Base-by-base conservation (phyloP, 2,113 vertebrate genomes). In the Coryphaenoides rupestris region DNA sequence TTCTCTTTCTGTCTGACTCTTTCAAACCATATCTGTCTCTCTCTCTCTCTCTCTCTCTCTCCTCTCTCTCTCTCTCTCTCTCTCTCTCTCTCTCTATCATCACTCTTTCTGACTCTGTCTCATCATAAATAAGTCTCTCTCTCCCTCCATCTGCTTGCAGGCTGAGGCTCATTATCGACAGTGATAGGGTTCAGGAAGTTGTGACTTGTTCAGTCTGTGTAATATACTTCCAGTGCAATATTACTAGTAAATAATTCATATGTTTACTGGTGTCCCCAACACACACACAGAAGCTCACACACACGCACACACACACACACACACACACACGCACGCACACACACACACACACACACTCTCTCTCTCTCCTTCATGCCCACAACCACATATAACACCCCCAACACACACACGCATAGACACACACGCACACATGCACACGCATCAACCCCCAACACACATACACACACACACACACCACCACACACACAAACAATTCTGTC, bases 191-290 rank as follows among this genome's bases (percentile, higher is more conserved):
- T 76, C 75, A 75, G 66, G 58, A 78, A 21, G 63, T 75, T 80
- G 78, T 77, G 77, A 85, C 80, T 83, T 69, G 57, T 78, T 66
- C 60, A 52, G 68, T 80, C 77, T 76, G 66, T 73, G 69, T 82
- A 78, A 80, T 85, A 67, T 64, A 61, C 64, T 74, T 72, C 73
- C 78, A 73, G 78, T 77, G 74, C 79, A 71, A 75, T 84, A 83
- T 80, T 78, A 77, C 79, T 70, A 2, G 69, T 87, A 77, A 83
- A 85, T 87, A 80, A 85, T 87, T 80, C 83, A 87, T 78, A 53
- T 63, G 47, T 52, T 63, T 47, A 47, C 33, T 17, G 13, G 14
- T 14, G 21, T 62, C 50, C 66, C 54, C 65, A 56, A 21, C 54
- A 2, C 54, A 13, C n/a, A n/a, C n/a, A n/a, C n/a, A n/a, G n/a